Evolutionary conservation across 2,888 invertebrate species (phyloP).

Genomic region (Limnephilus auricula): DNA sequence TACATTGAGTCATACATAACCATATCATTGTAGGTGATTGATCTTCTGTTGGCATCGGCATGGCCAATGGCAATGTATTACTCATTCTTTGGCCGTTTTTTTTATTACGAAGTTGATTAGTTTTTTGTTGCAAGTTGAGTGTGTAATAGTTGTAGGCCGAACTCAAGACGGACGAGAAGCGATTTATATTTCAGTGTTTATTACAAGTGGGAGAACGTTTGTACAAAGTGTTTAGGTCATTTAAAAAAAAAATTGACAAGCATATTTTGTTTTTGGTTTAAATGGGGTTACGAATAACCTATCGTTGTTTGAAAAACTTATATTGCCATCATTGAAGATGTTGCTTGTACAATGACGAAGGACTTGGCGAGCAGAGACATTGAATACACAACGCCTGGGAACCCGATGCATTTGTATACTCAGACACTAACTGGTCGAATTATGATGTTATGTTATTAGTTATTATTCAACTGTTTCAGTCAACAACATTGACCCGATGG

Average conservation of each 20-base stretch:
- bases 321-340: too few species aligned
- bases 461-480: too few species aligned
- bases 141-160: background rate
- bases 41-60: background rate
- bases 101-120: background rate
- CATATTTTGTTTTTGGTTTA: too few species aligned
- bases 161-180: background rate
- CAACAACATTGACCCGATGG: too few species aligned
- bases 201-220: background rate
- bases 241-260: background rate
- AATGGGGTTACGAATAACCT: too few species aligned
- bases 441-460: too few species aligned
- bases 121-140: background rate
- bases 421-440: too few species aligned
- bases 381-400: too few species aligned
- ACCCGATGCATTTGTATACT: too few species aligned
- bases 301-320: too few species aligned
- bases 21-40: background rate
- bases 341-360: too few species aligned
- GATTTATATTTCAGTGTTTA: background rate
- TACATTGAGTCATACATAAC: background rate
- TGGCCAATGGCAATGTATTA: background rate
- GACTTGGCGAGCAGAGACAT: too few species aligned
- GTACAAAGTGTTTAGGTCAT: background rate
- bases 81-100: background rate